Percentiles rank a stretch among this genome's conserved stretches.
Conservation (phyloP, 2,113 vertebrate species). For the Rousettus leschenaultii region DNA sequence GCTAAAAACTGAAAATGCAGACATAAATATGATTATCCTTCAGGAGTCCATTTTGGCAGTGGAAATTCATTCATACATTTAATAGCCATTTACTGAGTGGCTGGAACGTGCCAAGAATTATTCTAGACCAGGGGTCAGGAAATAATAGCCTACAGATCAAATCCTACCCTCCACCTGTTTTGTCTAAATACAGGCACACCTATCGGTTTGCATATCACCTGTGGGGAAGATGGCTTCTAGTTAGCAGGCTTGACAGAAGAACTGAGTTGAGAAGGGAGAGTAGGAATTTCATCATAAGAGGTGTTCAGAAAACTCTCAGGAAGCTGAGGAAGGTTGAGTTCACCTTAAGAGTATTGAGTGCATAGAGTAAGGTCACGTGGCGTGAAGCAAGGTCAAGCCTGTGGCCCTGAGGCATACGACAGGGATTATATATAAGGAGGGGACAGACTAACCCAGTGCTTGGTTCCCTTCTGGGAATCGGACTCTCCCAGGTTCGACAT, state of each 20-base stretch:
- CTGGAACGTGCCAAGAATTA: background rate
- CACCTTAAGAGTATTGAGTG: background rate
- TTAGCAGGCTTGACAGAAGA: background rate
- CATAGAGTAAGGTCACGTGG: background rate
- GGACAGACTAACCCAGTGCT: background rate
- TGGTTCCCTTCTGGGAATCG: background rate
- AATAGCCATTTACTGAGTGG: background rate
- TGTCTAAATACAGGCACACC: background rate
- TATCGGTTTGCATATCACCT: background rate
- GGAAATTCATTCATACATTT: background rate
- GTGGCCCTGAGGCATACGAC: background rate
- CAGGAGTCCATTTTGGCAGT: background rate
- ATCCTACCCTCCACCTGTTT: too few relatives aligned
- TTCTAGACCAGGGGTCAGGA: background rate
- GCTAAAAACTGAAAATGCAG: background rate
- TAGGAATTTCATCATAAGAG: background rate
- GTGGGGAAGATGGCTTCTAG: background rate
- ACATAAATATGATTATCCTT: background rate
- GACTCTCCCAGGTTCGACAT: background rate
- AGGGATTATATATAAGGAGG: background rate
- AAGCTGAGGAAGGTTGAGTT: background rate
- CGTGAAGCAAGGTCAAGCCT: background rate
- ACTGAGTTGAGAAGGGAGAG: too few relatives aligned
- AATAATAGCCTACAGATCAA: background rate
- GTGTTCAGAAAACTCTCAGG: background rate